Conservation (phyloP, 2,797 vertebrate genomes). For the Picus viridis region DNA sequence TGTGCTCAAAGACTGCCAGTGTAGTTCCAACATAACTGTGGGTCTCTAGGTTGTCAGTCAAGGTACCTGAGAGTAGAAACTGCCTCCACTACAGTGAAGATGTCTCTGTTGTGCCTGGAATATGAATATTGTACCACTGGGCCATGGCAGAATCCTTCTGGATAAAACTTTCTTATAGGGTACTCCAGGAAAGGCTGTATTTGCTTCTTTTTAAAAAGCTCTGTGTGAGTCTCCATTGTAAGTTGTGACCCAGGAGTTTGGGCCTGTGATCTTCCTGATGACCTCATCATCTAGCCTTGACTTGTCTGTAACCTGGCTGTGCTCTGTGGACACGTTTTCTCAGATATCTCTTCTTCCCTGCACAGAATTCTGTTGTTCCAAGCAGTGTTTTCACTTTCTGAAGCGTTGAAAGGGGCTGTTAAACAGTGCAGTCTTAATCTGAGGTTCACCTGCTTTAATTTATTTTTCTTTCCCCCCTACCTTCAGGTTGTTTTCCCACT, state of each 20-base stretch:
- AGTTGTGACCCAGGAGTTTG: background rate
- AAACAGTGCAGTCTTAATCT: background rate
- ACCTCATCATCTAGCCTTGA: background rate
- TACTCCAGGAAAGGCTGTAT: background rate
- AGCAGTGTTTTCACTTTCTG: background rate
- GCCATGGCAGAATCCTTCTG: background rate
- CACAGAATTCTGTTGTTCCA: background rate
- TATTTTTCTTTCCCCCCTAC: no score
- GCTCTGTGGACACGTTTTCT: background rate
- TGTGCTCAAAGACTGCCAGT: background rate
- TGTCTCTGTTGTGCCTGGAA: background rate
- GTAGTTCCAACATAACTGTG: background rate
- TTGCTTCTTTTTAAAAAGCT: constrained; percentile 15
- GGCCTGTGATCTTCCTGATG: background rate
- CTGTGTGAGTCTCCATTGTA: background rate
- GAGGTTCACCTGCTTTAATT: background rate
- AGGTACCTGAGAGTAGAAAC: background rate
- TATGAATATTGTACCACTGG: background rate
- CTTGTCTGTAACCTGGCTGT: background rate
- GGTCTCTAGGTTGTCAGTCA: background rate
- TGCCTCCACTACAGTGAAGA: background rate
- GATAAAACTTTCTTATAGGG: background rate
- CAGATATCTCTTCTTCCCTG: background rate
- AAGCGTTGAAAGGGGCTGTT: background rate
- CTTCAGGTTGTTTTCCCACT: background rate